Base-by-base conservation (phyloP, 2,888 invertebrate genomes). In the Atethmia centrago region DNA sequence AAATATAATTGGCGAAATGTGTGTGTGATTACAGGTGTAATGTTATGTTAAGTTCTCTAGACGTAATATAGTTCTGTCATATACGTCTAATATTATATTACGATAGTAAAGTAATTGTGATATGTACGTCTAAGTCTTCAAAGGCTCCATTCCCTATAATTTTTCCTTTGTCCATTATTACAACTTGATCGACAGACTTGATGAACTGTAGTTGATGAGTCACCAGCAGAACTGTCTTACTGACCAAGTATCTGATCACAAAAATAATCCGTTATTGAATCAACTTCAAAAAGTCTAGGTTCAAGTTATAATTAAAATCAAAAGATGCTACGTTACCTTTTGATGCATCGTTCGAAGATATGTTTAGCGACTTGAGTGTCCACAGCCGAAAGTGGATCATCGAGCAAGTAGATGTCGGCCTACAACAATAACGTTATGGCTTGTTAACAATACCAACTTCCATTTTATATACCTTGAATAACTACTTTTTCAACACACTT, bases 121-220 rank as follows among this genome's bases (percentile, higher is more conserved):
- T 83, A 85, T 62, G 92, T 92, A 96, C 96, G 63, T 93, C 91
- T 45, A 96, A 88, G 9, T 94, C 92, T 59, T 93, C 91, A 77
- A 94, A 95, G 40, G 88, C 89, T 70, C 96, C 96, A 77, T 93
- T 89, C 7, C 93, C 95, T 14, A 94, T 81, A 28, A 95, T 89
- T 71, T 87, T 91, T 47, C 95, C 95, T 74, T 95, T 94, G 19
- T 95, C 92, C 94, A 96, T 92, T 21, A 96, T 93, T 1, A 96
- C 90, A 25, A 96, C 96, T 74, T 97, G 97, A 90, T 98, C 97
- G 2, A 97, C 98, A 55, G 97, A 95, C 86, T 97, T 97, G 14
- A 98, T 94, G 85, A 98, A 98, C 91, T 99, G 98, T 67, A 98
- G 93, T 91, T 99, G 99, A 95, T 99, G 98, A 0, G 98, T 99